A percentile compares a stretch with the other conserved stretches of the same genome.
These are phyloP conservation scores for Agelastica alni DNA, from an alignment of 2,888 invertebrate species.

Conservation along the genomic window DNA sequence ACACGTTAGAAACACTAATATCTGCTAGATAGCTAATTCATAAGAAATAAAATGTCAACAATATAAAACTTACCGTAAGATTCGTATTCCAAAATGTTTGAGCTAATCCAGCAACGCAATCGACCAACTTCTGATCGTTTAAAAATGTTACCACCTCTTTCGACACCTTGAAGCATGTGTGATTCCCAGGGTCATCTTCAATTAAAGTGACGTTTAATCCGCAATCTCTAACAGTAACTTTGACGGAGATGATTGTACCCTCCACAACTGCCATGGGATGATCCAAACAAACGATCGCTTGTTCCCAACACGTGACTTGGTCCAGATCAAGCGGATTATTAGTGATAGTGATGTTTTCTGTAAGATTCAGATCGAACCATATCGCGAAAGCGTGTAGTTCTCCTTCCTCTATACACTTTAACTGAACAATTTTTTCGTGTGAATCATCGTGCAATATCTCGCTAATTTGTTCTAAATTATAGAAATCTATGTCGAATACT, in stretches of 20 bases:
- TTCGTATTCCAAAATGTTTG: conserved; percentile 52
- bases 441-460: conserved; percentile 40
- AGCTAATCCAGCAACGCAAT: conserved; percentile 37
- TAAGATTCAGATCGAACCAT: conserved; percentile 75
- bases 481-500: conserved; percentile 67
- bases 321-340: conserved; percentile 62
- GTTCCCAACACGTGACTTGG: conserved; percentile 74
- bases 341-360: conserved; percentile 64
- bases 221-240: conserved; percentile 50
- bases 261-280: conserved; percentile 49
- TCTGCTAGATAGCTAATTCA: no score
- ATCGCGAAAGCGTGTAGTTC: conserved; percentile 68
- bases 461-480: conserved; percentile 60
- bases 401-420: conserved; percentile 54
- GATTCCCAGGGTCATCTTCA: conserved; percentile 17
- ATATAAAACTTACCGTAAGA: conserved; percentile 43
- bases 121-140: conserved; percentile 51
- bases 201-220: conserved; percentile 52
- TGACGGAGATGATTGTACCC: conserved; percentile 34
- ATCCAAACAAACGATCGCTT: conserved; percentile 70
- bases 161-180: conserved; percentile 45
- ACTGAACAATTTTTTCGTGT: conserved; percentile 14
- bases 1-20: no score
- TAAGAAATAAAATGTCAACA: no score
- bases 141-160: conserved; percentile 46